Evolutionary conservation across 2,797 vertebrate species (phyloP).

Genomic region (Cossypha dichroa): DNA sequence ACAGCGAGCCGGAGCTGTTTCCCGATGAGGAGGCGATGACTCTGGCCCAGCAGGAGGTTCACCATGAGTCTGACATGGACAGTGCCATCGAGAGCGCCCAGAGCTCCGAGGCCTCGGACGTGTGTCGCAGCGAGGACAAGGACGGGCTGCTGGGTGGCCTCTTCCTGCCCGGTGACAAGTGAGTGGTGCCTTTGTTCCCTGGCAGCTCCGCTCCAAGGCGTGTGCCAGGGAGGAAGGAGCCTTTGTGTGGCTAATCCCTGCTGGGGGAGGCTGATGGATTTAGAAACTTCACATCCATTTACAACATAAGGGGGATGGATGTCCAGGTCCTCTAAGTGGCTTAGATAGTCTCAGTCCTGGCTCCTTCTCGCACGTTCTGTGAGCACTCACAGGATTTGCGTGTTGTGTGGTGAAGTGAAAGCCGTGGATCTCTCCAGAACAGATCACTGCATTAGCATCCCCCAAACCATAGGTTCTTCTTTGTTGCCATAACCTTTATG

Average conservation of each 20-base stretch:
- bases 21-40: conserved; percentile 81
- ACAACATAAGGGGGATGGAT: background rate
- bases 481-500: background rate
- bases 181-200: conserved; percentile 42
- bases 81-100: conserved; percentile 87
- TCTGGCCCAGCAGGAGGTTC: conserved; percentile 76
- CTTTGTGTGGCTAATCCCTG: background rate
- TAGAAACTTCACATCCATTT: background rate
- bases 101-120: conserved; percentile 84
- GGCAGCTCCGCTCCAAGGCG: background rate
- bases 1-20: conserved; percentile 79
- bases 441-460: background rate
- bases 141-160: conserved; percentile 80
- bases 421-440: background rate
- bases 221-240: background rate
- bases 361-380: background rate
- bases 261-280: background rate
- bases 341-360: background rate
- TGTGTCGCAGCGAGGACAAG: conserved; percentile 80
- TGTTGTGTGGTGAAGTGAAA: background rate
- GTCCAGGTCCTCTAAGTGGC: background rate
- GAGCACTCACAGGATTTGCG: background rate
- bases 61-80: conserved; percentile 89
- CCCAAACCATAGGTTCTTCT: background rate
- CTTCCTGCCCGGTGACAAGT: conserved; percentile 89